Conservation (phyloP, 2,888 invertebrate genomes). For the Cylindroiulus punctatus region DNA sequence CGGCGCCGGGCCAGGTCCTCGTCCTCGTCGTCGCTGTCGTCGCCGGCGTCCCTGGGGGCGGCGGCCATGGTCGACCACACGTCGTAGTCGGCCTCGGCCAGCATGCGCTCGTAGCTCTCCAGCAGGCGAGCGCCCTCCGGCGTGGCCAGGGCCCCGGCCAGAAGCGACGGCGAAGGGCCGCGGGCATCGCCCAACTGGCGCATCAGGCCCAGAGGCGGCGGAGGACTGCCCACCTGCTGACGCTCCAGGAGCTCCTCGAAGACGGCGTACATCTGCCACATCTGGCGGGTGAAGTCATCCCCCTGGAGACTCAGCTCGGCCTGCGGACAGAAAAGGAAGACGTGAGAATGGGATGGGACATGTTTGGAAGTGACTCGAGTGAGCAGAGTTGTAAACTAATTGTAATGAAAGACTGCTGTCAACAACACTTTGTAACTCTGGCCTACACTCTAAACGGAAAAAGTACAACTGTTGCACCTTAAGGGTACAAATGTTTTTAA, state of each 20-base stretch:
- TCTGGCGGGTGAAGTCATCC: conserved; percentile 65
- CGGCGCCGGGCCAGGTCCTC: neutral
- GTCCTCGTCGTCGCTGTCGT: neutral
- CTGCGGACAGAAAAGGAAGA: no score
- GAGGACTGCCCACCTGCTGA: conserved; percentile 58
- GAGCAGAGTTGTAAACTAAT: no score
- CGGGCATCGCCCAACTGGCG: neutral
- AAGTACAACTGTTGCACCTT: no score
- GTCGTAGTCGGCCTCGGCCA: conserved; percentile 37
- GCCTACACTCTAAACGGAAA: no score
- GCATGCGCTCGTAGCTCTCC: conserved; percentile 11
- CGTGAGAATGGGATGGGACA: no score
- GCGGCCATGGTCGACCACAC: neutral
- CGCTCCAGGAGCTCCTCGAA: conserved; percentile 64
- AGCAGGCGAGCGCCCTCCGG: neutral
- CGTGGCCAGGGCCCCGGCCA: neutral
- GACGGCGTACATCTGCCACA: conserved; percentile 65
- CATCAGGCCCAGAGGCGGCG: neutral
- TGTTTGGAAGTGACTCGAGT: no score
- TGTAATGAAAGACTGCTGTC: no score
- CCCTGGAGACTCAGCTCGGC: conserved; percentile 64
- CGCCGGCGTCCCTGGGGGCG: neutral
- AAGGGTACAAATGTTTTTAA: no score
- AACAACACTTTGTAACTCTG: no score
- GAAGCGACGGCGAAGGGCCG: neutral